Evolutionary conservation across 2,113 vertebrate species (phyloP).

Genomic region (Brachyistius frenatus): DNA sequence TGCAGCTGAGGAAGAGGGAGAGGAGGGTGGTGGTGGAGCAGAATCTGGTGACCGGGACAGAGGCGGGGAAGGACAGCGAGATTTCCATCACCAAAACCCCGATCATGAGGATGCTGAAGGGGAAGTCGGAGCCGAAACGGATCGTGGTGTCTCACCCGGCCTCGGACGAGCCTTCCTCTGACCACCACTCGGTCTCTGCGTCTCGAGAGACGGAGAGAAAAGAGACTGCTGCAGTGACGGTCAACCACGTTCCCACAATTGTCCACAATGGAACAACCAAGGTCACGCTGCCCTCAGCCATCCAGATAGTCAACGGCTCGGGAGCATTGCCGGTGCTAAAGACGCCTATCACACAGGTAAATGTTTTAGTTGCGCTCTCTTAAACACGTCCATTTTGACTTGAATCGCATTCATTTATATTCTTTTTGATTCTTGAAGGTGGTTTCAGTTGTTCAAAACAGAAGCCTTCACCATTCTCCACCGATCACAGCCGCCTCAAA

Average conservation of each 20-base stretch:
- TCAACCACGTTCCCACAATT: conserved; percentile 85
- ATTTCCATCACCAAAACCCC: conserved; percentile 98
- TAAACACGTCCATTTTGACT: background rate
- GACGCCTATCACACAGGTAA: conserved; percentile 90
- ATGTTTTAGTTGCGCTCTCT: background rate
- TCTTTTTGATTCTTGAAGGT: conserved; percentile 74
- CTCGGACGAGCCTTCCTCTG: conserved; percentile 83
- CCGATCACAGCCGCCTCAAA: conserved; percentile 75
- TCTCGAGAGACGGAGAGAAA: conserved; percentile 75
- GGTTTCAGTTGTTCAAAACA: conserved; percentile 91
- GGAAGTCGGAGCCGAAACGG: conserved; percentile 93
- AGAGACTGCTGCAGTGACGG: conserved; percentile 79
- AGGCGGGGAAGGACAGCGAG: conserved; percentile 83
- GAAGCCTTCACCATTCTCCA: conserved; percentile 80
- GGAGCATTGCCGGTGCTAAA: conserved; percentile 89
- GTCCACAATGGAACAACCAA: conserved; percentile 86
- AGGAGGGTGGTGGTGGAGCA: conserved; percentile 89
- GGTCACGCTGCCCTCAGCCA: conserved; percentile 83
- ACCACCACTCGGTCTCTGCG: conserved; percentile 36
- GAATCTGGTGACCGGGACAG: conserved; percentile 75
- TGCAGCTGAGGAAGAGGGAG: conserved; percentile 90
- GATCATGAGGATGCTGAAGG: conserved; percentile 98
- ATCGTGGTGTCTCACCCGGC: conserved; percentile 86
- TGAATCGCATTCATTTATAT: background rate
- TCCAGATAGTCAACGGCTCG: conserved; percentile 88